Conservation (phyloP, 2,797 vertebrate species). For the Falco peregrinus region DNA sequence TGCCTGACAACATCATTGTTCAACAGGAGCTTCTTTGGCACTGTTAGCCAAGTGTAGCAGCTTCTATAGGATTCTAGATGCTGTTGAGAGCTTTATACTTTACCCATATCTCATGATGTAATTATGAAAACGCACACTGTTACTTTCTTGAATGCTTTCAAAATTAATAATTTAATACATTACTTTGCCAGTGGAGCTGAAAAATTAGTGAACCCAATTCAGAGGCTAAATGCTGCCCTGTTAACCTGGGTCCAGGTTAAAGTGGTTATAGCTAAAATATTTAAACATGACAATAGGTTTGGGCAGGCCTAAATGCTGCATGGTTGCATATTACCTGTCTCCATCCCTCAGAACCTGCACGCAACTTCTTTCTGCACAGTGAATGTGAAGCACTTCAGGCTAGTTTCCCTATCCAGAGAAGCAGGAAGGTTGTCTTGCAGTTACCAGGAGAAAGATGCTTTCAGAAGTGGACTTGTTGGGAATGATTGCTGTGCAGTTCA, state of each 20-base stretch:
- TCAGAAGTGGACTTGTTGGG: neutral
- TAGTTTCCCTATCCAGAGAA: neutral
- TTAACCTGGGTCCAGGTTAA: neutral
- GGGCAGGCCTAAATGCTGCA: neutral
- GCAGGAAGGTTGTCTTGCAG: neutral
- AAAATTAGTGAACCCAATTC: neutral
- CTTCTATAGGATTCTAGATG: neutral
- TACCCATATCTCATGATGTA: neutral
- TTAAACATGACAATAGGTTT: neutral
- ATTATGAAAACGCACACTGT: neutral
- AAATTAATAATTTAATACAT: neutral
- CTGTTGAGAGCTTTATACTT: neutral
- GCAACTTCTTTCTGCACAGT: neutral
- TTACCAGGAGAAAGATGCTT: neutral
- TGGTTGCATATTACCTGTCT: neutral
- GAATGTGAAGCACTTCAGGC: neutral
- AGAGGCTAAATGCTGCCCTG: neutral
- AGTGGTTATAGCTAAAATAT: neutral
- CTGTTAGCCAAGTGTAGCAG: neutral
- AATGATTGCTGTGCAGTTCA: neutral
- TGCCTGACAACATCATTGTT: neutral
- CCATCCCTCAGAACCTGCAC: neutral
- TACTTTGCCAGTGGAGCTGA: neutral
- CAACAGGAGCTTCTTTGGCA: neutral
- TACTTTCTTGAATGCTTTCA: neutral